Conservation (phyloP, 1,140 invertebrate genomes). For the Drosophila nasuta region DNA sequence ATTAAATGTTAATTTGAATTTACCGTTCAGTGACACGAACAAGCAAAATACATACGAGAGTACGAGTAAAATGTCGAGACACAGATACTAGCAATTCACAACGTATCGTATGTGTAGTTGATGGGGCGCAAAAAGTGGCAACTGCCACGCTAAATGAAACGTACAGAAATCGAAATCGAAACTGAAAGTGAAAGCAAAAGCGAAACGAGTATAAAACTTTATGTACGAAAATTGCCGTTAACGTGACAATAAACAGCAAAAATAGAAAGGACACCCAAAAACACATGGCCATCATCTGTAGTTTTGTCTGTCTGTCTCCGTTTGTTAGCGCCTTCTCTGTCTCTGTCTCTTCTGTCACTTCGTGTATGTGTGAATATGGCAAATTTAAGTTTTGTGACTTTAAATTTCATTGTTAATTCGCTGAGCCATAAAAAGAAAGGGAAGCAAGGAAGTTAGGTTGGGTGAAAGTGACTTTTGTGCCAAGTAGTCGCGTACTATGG, state of each 20-base stretch:
- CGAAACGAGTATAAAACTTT: conserved; percentile 68
- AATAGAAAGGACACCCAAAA: conserved; percentile 43
- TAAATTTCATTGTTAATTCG: conserved; percentile 77
- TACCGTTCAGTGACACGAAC: conserved; percentile 82
- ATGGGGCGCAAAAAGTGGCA: conserved; percentile 63
- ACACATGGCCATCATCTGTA: conserved; percentile 18
- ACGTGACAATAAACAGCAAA: conserved; percentile 76
- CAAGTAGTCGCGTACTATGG: conserved; percentile 24
- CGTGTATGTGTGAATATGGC: conserved; percentile 22
- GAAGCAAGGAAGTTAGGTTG: background rate
- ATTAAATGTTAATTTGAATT: conserved; percentile 84
- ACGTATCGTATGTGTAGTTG: conserved; percentile 6
- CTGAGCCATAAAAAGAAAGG: conserved; percentile 2
- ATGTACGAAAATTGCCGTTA: conserved; percentile 77
- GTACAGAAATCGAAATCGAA: conserved; percentile 55
- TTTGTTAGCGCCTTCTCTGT: background rate
- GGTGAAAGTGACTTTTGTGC: conserved; percentile 37
- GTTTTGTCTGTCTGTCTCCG: background rate
- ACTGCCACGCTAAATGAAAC: conserved; percentile 68
- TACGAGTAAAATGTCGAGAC: conserved; percentile 5
- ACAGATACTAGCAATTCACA: conserved; percentile 25
- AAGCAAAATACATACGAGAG: conserved; percentile 32
- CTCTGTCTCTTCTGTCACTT: background rate
- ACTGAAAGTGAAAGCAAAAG: conserved; percentile 49
- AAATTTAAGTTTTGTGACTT: conserved; percentile 75